Evolutionary conservation across 2,113 vertebrate species (phyloP), one percentile per base, ranked within the genome.

Genomic region (Chelonoidis abingdonii): DNA sequence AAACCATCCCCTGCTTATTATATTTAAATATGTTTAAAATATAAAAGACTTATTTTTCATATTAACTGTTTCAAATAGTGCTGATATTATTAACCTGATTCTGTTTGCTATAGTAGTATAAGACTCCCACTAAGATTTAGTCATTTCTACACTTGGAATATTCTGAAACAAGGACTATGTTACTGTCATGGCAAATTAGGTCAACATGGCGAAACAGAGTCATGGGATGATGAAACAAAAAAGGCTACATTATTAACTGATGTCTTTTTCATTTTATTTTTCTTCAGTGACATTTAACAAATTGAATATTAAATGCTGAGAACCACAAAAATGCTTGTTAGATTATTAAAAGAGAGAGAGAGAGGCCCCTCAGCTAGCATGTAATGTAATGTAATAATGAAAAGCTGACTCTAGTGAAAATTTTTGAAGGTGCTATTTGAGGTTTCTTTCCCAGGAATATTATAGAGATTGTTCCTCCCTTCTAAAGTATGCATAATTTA

Each of bases 101-200:
- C 69, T 93, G 38, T 97, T 96, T 97, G 85, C 62, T 93, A 90
- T 93, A 6, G 4, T 78, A 92, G 8, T 89, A 83, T 65, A 69
- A 41, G 94, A 52, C 90, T 95, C 86, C 94, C 57, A 93, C 53
- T 89, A 95, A 98, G 86, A 84, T 94, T 90, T 95, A 97, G 90
- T 75, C 31, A 94, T 95, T 94, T 97, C 97, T 95, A 81, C 85
- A 96, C 92, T 96, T 97, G 94, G 86, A 98, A 97, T 97, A 90
- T 95, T 97, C 95, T 92, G 96, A 98, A 98, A 98, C 91, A 86
- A 94, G 88, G 91, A 90, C 95, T 85, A 88, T 98, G 97, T 97
- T 98, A 79, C 95, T 98, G 98, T 98, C 98, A 98, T 93, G 95
- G 96, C 91, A 98, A 98, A 98, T 98, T 98, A 98, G 97, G 97